Percentiles rank a stretch among this genome's conserved stretches.
These are phyloP conservation scores for Paraescarpia echinospica DNA, from an alignment of 1,140 invertebrate species.

Conservation along the genomic window DNA sequence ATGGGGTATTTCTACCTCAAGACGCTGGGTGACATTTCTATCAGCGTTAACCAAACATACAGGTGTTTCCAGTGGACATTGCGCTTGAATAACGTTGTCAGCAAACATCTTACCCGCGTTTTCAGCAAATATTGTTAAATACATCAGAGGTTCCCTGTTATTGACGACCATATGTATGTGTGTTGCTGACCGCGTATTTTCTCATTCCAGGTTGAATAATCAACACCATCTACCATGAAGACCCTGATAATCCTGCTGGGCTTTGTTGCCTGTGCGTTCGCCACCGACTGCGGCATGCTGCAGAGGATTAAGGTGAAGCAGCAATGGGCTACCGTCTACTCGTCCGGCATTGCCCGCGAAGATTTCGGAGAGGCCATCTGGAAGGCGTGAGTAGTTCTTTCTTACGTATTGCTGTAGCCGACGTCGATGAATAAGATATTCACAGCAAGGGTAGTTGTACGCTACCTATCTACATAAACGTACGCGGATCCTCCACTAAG, in stretches of 20 bases:
- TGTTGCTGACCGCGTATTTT: not conserved
- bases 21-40: not conserved
- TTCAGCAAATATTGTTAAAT: not conserved
- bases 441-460: too few relatives aligned
- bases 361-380: conserved; percentile 19
- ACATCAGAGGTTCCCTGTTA: not conserved
- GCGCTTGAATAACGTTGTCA: too few relatives aligned
- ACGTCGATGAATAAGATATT: not conserved
- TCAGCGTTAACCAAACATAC: not conserved
- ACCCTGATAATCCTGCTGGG: not conserved
- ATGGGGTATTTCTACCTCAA: too few relatives aligned
- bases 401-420: not conserved
- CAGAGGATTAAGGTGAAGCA: conserved; percentile 19
- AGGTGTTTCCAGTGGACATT: not conserved
- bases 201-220: not conserved
- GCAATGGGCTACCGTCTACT: conserved; percentile 10
- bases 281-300: not conserved
- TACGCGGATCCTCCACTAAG: not conserved
- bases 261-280: conserved; percentile 6
- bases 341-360: not conserved
- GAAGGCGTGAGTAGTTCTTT: conserved; percentile 1
- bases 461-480: not conserved
- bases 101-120: too few relatives aligned
- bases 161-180: not conserved
- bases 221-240: conserved; percentile 13